Conservation (phyloP, 2,113 vertebrate genomes). For the Erinaceus europaeus region DNA sequence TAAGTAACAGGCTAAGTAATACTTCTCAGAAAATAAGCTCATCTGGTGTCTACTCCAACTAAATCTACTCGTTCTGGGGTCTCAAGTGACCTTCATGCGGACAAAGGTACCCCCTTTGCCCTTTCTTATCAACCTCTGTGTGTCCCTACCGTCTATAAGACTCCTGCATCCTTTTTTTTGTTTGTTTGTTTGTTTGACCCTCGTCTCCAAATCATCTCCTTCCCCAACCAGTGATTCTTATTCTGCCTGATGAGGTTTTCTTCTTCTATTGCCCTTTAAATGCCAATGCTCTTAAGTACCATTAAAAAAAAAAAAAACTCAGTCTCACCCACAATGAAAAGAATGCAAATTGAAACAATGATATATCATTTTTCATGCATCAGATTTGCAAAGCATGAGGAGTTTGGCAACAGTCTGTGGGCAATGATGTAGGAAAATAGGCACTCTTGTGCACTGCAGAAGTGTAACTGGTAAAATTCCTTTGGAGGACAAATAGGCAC, state of each 20-base stretch:
- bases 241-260: not conserved
- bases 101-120: not conserved
- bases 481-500: not conserved
- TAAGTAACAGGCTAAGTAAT: not conserved
- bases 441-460: not conserved
- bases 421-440: not conserved
- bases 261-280: not conserved
- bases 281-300: not conserved
- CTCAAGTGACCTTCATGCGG: not conserved
- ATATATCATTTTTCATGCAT: conserved; percentile 6
- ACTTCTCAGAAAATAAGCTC: not conserved
- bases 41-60: not conserved
- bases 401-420: not conserved
- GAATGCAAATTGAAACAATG: conserved; percentile 16
- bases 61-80: not conserved
- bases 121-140: not conserved
- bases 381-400: not conserved
- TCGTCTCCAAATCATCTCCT: not conserved
- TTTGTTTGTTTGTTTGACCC: not conserved
- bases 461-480: not conserved
- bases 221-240: not conserved
- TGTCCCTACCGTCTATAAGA: not conserved
- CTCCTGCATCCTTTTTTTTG: no score
- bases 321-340: not conserved
- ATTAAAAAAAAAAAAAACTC: not conserved